These are phyloP conservation scores for Cephalopachus bancanus DNA, from an alignment of 2,797 vertebrate species.

Conservation along the genomic window DNA sequence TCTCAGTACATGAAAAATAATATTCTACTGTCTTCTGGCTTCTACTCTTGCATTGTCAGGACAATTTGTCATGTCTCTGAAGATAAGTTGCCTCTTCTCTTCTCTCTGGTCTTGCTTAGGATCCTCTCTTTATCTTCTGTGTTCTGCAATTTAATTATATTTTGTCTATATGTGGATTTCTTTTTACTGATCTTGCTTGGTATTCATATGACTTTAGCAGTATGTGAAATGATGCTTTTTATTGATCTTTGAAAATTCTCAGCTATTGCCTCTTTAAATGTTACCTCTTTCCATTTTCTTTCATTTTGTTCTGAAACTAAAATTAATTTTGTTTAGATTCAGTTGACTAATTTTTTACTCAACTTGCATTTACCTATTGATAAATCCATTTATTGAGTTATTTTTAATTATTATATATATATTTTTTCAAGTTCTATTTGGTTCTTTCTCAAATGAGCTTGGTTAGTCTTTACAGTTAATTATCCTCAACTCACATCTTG, in stretches of 20 bases:
- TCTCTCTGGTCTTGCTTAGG: not conserved
- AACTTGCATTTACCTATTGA: not conserved
- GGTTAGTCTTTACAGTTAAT: not conserved
- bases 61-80: not conserved
- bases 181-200: not conserved
- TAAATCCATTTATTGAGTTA: not conserved
- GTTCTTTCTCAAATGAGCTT: not conserved
- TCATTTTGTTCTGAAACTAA: constrained; percentile 15
- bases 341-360: not conserved
- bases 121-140: constrained; percentile 25
- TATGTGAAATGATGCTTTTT: not conserved
- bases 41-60: not conserved
- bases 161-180: not conserved
- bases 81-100: not conserved
- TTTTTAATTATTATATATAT: not conserved
- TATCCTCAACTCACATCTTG: not conserved
- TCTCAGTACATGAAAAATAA: not conserved
- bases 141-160: not conserved
- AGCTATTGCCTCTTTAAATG: not conserved
- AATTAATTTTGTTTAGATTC: constrained; percentile 3
- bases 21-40: not conserved
- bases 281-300: not conserved
- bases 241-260: not conserved
- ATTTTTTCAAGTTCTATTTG: constrained; percentile 18
- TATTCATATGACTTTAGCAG: constrained; percentile 45